Percentiles rank a stretch among this genome's conserved stretches.
Conservation (phyloP, 2,888 invertebrate genomes). For the Pterobdella sp. region DNA sequence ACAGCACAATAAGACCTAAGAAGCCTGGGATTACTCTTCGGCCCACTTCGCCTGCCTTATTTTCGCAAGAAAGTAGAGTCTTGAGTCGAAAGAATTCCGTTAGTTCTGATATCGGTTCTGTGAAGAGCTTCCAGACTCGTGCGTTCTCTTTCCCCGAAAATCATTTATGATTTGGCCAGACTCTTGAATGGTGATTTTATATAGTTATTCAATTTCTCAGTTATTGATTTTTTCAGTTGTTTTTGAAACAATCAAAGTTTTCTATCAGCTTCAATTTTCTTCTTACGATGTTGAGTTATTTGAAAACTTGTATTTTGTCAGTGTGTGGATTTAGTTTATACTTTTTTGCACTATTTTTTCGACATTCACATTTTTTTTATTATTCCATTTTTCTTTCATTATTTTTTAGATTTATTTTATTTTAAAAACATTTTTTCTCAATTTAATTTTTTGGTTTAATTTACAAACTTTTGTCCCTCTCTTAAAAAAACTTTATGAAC, state of each 20-base stretch:
- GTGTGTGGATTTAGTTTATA: not conserved
- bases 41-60: not conserved
- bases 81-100: conserved; percentile 12
- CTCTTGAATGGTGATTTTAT: too few species aligned
- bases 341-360: not conserved
- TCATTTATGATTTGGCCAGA: too few species aligned
- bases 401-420: not conserved
- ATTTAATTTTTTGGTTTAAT: not conserved
- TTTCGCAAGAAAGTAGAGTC: not conserved
- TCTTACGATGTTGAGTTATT: too few species aligned
- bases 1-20: conserved; percentile 16
- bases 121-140: not conserved
- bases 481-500: too few species aligned
- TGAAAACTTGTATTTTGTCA: not conserved
- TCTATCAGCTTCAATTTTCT: too few species aligned
- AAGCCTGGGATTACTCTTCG: not conserved
- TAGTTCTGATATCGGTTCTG: conserved; percentile 11
- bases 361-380: not conserved
- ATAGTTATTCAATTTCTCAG: too few species aligned
- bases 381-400: not conserved
- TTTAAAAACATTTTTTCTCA: not conserved
- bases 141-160: not conserved
- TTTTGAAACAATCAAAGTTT: too few species aligned
- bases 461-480: too few species aligned
- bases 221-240: too few species aligned